Percentiles rank a stretch among this genome's conserved stretches.
Evolutionary conservation across 2,888 invertebrate species (phyloP).

Genomic region (Lepeophtheirus nordmannii): DNA sequence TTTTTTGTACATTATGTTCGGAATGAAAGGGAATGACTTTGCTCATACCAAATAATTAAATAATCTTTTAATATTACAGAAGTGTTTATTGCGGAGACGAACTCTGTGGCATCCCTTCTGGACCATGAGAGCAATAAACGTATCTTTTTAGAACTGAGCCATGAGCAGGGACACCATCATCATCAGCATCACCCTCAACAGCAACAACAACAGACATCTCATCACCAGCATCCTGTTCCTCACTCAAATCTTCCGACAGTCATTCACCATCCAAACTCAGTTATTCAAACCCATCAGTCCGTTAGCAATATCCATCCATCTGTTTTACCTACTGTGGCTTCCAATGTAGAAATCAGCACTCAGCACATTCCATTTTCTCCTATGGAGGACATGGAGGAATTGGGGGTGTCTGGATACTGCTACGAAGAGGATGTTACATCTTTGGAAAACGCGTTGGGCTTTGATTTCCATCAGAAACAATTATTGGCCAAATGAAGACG

Average conservation of each 20-base stretch:
- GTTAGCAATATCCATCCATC: background rate
- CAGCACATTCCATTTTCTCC: slow-evolving; percentile 14
- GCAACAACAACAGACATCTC: background rate
- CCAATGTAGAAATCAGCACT: background rate
- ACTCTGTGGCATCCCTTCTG: background rate
- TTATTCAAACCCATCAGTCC: background rate
- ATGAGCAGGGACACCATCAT: background rate
- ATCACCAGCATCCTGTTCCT: too few relatives aligned
- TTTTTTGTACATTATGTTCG: too few relatives aligned
- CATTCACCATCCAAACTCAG: background rate
- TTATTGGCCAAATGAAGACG: slow-evolving; percentile 17
- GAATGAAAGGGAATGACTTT: too few relatives aligned
- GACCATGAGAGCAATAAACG: background rate
- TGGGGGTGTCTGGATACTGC: background rate
- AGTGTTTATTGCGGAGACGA: background rate
- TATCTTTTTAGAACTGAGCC: background rate
- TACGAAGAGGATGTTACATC: slow-evolving; percentile 9
- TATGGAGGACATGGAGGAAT: slow-evolving; percentile 21
- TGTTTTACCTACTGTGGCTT: slow-evolving; percentile 4
- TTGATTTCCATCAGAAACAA: slow-evolving; percentile 22
- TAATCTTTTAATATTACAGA: background rate
- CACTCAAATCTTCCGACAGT: too few relatives aligned
- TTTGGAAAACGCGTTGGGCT: slow-evolving; percentile 22
- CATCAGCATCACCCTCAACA: background rate
- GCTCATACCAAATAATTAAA: too few relatives aligned